These are phyloP conservation scores for Lasiommata megera DNA, from an alignment of 2,888 invertebrate genomes.

Conservation along the genomic window DNA sequence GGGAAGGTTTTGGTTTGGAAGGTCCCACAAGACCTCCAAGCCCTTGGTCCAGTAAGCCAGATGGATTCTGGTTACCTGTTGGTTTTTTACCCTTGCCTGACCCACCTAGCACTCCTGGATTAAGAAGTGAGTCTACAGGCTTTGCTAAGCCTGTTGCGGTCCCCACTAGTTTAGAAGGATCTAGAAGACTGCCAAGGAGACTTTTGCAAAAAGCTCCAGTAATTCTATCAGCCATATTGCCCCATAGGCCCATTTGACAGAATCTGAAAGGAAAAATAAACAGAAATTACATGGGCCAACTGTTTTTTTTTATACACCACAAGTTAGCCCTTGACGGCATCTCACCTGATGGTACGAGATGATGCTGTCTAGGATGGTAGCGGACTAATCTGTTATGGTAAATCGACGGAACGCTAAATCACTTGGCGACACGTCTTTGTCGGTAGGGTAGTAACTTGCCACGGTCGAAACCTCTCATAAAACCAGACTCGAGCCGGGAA, in stretches of 20 bases:
- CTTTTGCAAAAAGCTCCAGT: slow-evolving; percentile 78
- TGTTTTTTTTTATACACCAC: too few relatives aligned
- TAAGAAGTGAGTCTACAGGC: slow-evolving; percentile 1
- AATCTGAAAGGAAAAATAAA: slow-evolving; percentile 58
- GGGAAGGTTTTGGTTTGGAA: slow-evolving; percentile 7
- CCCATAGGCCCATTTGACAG: slow-evolving; percentile 87
- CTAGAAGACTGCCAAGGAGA: slow-evolving; percentile 53
- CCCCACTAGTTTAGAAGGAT: slow-evolving; percentile 42
- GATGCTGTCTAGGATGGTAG: too few relatives aligned
- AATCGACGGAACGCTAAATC: too few relatives aligned
- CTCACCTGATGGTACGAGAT: too few relatives aligned
- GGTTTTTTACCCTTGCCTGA: not conserved
- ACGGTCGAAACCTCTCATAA: too few relatives aligned
- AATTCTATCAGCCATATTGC: slow-evolving; percentile 81
- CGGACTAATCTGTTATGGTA: too few relatives aligned
- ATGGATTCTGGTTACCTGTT: not conserved
- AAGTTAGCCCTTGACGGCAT: too few relatives aligned
- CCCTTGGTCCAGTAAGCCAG: slow-evolving; percentile 12
- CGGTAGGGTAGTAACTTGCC: too few relatives aligned
- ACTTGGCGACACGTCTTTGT: too few relatives aligned
- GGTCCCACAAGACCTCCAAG: slow-evolving; percentile 15
- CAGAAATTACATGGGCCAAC: not conserved
- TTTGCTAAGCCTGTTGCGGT: slow-evolving; percentile 1
- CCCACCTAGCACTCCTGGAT: not conserved
- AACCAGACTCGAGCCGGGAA: too few relatives aligned